Conservation (phyloP, 2,888 invertebrate genomes). For the Epistrophe eligans region DNA sequence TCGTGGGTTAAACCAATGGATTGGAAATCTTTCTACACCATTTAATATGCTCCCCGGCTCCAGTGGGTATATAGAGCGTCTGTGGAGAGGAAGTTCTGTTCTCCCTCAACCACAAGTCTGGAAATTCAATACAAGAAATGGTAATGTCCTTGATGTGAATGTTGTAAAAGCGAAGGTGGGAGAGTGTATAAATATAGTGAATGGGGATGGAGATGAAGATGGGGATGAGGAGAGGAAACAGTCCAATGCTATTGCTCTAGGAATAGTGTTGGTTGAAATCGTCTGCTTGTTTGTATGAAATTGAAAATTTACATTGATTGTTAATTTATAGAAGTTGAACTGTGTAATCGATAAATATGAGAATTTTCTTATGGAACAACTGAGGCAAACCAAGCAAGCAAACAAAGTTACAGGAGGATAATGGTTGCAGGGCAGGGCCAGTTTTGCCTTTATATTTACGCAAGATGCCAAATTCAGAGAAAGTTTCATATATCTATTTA, state of each 20-base stretch:
- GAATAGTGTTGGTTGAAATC: constrained; percentile 31
- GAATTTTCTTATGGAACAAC: constrained; percentile 47
- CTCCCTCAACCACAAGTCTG: constrained; percentile 22
- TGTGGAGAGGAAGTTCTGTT: constrained; percentile 34
- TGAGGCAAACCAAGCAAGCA: neutral
- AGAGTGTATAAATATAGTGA: no score
- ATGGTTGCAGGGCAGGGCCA: neutral
- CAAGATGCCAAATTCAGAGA: constrained; percentile 39
- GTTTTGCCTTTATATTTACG: neutral
- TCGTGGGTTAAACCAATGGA: constrained; percentile 73
- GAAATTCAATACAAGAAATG: constrained; percentile 69
- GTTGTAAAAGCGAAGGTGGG: neutral
- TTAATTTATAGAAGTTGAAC: constrained; percentile 74
- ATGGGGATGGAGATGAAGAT: neutral
- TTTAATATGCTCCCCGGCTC: constrained; percentile 68
- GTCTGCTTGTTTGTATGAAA: constrained; percentile 67
- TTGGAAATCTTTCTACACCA: constrained; percentile 75
- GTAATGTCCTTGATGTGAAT: constrained; percentile 58
- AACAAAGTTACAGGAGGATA: neutral
- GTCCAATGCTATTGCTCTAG: constrained; percentile 37
- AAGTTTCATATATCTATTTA: constrained; percentile 57
- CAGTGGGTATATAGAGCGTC: constrained; percentile 38
- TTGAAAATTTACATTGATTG: constrained; percentile 76
- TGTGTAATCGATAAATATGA: constrained; percentile 75
- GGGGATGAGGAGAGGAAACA: neutral